Percentiles rank a stretch among this genome's conserved stretches.
Evolutionary conservation across 1,140 invertebrate genomes (phyloP).

Genomic region (Hyles vespertilio): DNA sequence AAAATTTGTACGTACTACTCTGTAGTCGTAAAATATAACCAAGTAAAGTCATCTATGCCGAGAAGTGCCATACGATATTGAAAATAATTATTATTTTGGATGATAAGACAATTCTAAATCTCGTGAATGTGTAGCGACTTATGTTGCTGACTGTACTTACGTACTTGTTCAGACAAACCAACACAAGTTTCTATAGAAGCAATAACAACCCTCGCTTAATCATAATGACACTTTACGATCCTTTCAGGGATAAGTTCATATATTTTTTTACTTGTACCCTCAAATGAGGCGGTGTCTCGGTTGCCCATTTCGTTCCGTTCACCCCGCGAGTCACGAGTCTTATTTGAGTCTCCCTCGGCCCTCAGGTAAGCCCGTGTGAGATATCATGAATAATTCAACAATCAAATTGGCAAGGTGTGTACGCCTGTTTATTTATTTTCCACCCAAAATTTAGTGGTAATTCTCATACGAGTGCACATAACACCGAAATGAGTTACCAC

Average conservation of each 20-base stretch:
- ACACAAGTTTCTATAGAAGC: neutral
- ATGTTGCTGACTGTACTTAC: too few relatives aligned
- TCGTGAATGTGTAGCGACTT: too few relatives aligned
- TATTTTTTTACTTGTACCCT: constrained; percentile 49
- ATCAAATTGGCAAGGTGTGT: constrained; percentile 69
- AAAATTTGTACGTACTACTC: too few relatives aligned
- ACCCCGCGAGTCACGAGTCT: constrained; percentile 43
- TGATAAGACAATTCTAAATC: too few relatives aligned
- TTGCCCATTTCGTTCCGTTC: constrained; percentile 56
- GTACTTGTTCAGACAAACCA: constrained; percentile 10
- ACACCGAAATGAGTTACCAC: constrained; percentile 13
- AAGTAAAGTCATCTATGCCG: too few relatives aligned
- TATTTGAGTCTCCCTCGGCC: constrained; percentile 47
- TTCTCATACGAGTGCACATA: constrained; percentile 48
- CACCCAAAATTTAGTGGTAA: constrained; percentile 57
- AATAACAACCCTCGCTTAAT: constrained; percentile 13
- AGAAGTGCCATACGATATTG: too few relatives aligned
- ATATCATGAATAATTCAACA: constrained; percentile 72
- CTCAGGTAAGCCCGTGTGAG: constrained; percentile 53
- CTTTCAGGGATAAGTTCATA: constrained; percentile 32
- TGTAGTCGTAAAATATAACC: too few relatives aligned
- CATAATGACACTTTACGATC: constrained; percentile 19
- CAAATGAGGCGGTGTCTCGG: constrained; percentile 36
- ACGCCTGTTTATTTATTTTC: constrained; percentile 68
- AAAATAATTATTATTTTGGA: too few relatives aligned